Conservation (phyloP, 2,113 vertebrate species). For the Saimiri boliviensis region DNA sequence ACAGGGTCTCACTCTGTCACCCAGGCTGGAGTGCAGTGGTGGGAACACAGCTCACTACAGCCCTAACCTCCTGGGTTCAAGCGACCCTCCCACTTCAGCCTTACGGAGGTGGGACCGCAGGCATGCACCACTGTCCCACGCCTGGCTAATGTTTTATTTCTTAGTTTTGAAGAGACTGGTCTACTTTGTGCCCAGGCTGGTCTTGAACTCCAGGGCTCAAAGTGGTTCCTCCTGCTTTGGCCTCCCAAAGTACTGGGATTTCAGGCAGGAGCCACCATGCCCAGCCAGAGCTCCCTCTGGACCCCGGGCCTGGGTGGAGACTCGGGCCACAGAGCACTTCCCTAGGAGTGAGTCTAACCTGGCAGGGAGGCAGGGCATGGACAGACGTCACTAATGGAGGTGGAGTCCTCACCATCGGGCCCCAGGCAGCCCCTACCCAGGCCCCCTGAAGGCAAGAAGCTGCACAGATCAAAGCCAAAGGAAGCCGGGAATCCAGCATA, state of each 20-base stretch:
- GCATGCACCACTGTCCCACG: too few relatives aligned
- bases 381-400: fast-evolving
- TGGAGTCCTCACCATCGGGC: neutral
- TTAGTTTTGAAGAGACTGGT: too few relatives aligned
- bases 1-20: neutral
- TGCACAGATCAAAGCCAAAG: neutral
- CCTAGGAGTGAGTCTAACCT: too few relatives aligned
- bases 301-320: neutral
- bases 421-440: fast-evolving
- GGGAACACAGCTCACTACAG: too few relatives aligned
- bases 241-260: too few relatives aligned
- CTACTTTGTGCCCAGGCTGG: too few relatives aligned
- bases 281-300: neutral
- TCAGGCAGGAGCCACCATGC: neutral
- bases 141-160: too few relatives aligned
- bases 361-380: neutral
- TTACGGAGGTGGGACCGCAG: too few relatives aligned
- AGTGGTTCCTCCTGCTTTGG: too few relatives aligned
- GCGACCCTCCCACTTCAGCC: too few relatives aligned
- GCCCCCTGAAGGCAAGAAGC: fast-evolving
- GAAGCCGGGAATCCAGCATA: fast-evolving
- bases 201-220: too few relatives aligned
- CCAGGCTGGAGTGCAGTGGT: neutral
- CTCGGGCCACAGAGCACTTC: neutral
- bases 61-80: too few relatives aligned